Evolutionary conservation across 2,888 invertebrate species (phyloP).

Genomic region (Dynastes grantii): DNA sequence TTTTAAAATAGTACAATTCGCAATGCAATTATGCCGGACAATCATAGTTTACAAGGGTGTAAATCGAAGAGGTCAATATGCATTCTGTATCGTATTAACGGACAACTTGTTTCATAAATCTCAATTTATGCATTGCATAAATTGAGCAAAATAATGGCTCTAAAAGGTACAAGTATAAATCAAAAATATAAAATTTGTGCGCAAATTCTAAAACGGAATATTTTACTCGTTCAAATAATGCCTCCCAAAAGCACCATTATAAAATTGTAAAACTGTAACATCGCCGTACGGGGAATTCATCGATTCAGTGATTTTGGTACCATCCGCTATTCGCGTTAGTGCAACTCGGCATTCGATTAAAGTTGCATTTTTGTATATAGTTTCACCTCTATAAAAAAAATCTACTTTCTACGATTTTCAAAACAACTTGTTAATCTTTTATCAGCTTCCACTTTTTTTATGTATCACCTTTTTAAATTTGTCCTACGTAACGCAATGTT

Average conservation of each 20-base stretch:
- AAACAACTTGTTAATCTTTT: background rate
- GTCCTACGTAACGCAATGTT: background rate
- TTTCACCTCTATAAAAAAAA: background rate
- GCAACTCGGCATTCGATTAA: background rate
- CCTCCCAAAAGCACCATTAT: constrained; percentile 15
- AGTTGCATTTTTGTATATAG: background rate
- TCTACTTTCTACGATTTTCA: background rate
- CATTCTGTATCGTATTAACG: background rate
- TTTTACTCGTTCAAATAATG: constrained; percentile 22
- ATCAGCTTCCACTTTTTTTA: background rate
- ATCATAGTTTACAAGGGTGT: too few species aligned
- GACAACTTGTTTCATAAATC: background rate
- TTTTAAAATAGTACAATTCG: too few species aligned
- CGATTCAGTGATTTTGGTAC: constrained; percentile 13
- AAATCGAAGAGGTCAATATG: too few species aligned
- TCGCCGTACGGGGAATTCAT: background rate
- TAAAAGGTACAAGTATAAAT: constrained; percentile 11
- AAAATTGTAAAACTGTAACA: constrained; percentile 8
- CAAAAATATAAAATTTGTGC: constrained; percentile 6
- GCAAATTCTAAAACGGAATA: constrained; percentile 14
- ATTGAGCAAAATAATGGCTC: background rate
- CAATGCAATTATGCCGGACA: too few species aligned
- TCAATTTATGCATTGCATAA: constrained; percentile 1
- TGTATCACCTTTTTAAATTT: background rate
- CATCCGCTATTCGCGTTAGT: background rate